Conservation (phyloP, 2,888 invertebrate species). For the Sthenelais limicola region DNA sequence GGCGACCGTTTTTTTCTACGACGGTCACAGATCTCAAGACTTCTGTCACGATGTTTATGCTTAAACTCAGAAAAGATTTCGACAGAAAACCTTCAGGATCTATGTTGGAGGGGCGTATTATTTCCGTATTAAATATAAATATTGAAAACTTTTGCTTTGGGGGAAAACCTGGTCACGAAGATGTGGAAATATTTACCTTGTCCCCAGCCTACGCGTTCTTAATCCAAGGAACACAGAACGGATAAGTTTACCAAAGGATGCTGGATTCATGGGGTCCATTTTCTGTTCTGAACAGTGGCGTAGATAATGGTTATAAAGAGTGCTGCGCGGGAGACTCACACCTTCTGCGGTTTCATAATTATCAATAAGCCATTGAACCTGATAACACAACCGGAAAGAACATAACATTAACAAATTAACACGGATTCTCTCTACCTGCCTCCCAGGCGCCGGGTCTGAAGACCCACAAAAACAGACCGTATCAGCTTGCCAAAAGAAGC, state of each 20-base stretch:
- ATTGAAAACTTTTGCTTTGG: too few relatives aligned
- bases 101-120: too few relatives aligned
- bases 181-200: slow-evolving; percentile 78
- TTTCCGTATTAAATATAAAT: too few relatives aligned
- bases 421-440: slow-evolving; percentile 74
- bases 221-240: slow-evolving; percentile 97
- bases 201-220: slow-evolving; percentile 93
- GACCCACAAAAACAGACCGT: slow-evolving; percentile 93
- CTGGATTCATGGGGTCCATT: slow-evolving; percentile 98
- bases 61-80: too few relatives aligned
- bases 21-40: too few relatives aligned
- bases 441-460: slow-evolving; percentile 91
- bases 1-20: too few relatives aligned
- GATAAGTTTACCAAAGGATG: slow-evolving; percentile 98
- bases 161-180: too few relatives aligned
- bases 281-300: slow-evolving; percentile 91
- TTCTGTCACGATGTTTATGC: too few relatives aligned
- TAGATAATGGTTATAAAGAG: slow-evolving; percentile 96
- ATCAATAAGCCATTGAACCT: slow-evolving; percentile 88
- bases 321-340: slow-evolving; percentile 92
- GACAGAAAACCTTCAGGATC: too few relatives aligned
- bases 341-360: slow-evolving; percentile 99
- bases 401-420: slow-evolving; percentile 10
- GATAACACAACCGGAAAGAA: slow-evolving; percentile 14
- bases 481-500: slow-evolving; percentile 98